Evolutionary conservation across 2,888 invertebrate species (phyloP).

Genomic region (Tinea pellionella): DNA sequence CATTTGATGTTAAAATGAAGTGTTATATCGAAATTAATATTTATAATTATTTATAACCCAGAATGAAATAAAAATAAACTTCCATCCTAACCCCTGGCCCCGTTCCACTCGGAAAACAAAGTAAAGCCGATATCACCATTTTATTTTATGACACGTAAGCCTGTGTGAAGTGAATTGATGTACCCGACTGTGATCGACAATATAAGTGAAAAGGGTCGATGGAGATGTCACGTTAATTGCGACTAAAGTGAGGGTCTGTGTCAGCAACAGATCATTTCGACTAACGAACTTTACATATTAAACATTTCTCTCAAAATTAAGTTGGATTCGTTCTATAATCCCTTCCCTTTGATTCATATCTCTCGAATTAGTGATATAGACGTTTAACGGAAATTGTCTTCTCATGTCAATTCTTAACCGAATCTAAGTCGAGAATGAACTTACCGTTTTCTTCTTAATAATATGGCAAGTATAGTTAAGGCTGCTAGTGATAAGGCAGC

Average conservation of each 20-base stretch:
- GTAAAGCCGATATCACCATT: neutral
- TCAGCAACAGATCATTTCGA: conserved; percentile 35
- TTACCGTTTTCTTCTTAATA: conserved; percentile 64
- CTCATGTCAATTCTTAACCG: too few species aligned
- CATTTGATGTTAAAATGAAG: too few species aligned
- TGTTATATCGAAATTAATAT: too few species aligned
- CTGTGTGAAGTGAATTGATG: neutral
- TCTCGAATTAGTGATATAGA: neutral
- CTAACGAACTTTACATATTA: conserved; percentile 28
- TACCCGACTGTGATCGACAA: conserved; percentile 10
- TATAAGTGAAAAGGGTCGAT: conserved; percentile 33
- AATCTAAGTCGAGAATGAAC: conserved; percentile 11
- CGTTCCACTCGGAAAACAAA: too few species aligned
- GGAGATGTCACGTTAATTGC: conserved; percentile 24
- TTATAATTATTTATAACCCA: too few species aligned
- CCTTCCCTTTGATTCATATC: too few species aligned
- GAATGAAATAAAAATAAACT: too few species aligned
- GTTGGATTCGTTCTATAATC: neutral
- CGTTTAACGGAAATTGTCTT: neutral
- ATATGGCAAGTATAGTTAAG: conserved; percentile 68
- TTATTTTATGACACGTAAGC: neutral
- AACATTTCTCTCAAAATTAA: neutral
- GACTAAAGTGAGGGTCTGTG: conserved; percentile 30
- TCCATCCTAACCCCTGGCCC: too few species aligned
- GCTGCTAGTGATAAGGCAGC: conserved; percentile 69